Evolutionary conservation across 2,113 vertebrate species (phyloP).

Genomic region (Dromaius novaehollandiae): DNA sequence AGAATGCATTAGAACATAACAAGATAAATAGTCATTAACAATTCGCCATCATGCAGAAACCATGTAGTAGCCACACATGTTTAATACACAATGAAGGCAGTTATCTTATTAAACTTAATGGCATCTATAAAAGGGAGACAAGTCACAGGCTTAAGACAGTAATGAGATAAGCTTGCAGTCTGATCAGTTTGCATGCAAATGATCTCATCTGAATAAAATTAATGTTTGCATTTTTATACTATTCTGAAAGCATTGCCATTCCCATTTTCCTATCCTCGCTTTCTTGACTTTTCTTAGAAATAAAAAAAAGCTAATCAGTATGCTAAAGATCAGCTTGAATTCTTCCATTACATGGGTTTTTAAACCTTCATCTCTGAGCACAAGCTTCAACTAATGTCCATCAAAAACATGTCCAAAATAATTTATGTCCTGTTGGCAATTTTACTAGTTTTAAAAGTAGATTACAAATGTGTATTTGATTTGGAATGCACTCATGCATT

Average conservation of each 20-base stretch:
- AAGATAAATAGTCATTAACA: conserved; percentile 56
- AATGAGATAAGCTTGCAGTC: conserved; percentile 62
- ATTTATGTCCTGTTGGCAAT: background rate
- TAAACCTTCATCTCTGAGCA: background rate
- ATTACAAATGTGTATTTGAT: background rate
- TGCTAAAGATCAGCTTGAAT: background rate
- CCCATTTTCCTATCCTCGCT: background rate
- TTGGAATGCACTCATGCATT: background rate
- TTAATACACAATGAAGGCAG: conserved; percentile 37
- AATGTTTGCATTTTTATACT: conserved; percentile 48
- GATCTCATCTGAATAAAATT: conserved; percentile 68
- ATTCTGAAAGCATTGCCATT: conserved; percentile 33
- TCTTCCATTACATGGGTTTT: background rate
- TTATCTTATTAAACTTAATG: conserved; percentile 67
- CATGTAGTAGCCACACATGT: conserved; percentile 20
- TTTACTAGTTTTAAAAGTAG: background rate
- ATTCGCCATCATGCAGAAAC: conserved; percentile 20
- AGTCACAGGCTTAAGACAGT: conserved; percentile 43
- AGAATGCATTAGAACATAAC: background rate
- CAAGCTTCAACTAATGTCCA: background rate
- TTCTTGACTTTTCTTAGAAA: conserved; percentile 46
- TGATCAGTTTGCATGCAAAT: conserved; percentile 69
- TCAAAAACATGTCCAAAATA: background rate
- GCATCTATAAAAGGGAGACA: conserved; percentile 49
- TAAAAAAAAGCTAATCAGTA: background rate